phyloP scores from a whole-genome alignment of 2,113 vertebrate species.

The Sphaerodactylus townsendi region DNA sequence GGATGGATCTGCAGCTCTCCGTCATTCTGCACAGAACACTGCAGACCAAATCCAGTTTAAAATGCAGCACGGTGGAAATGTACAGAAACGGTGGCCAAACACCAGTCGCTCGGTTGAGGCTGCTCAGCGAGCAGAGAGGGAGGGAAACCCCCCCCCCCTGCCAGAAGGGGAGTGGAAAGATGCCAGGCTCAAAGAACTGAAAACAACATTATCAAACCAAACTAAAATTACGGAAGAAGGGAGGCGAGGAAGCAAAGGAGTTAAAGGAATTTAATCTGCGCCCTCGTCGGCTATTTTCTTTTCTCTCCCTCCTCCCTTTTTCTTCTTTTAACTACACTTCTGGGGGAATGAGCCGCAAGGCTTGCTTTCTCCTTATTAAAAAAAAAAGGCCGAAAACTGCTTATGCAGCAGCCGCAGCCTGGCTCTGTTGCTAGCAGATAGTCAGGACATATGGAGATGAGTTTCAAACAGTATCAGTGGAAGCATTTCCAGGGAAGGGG shows the following conservation, averaged over 20 bases:
- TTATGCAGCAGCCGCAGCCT: constrained; percentile 79
- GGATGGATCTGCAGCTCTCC: not conserved
- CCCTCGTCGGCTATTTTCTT: constrained; percentile 56
- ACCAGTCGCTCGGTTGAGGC: constrained; percentile 14
- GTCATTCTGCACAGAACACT: not conserved
- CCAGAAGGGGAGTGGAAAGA: not conserved
- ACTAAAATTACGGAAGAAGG: not conserved
- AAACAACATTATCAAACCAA: constrained; percentile 17
- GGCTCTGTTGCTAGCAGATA: constrained; percentile 68
- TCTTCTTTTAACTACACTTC: constrained; percentile 67
- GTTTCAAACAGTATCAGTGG: constrained; percentile 24
- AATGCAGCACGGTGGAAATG: not conserved
- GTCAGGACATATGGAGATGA: constrained; percentile 56
- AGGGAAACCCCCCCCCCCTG: too few species aligned
- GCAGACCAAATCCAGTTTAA: constrained; percentile 3
- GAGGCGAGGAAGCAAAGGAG: constrained; percentile 25
- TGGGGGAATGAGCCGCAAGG: constrained; percentile 68
- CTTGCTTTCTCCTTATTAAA: constrained; percentile 72
- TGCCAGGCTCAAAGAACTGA: not conserved
- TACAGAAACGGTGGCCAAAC: constrained; percentile 22
- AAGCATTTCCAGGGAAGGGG: constrained; percentile 58
- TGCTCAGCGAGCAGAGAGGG: not conserved
- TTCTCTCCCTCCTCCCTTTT: constrained; percentile 11
- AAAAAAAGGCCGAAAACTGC: constrained; percentile 74
- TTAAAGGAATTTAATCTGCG: constrained; percentile 59